Conservation (phyloP, 2,888 invertebrate species). For the Phalera bucephala region DNA sequence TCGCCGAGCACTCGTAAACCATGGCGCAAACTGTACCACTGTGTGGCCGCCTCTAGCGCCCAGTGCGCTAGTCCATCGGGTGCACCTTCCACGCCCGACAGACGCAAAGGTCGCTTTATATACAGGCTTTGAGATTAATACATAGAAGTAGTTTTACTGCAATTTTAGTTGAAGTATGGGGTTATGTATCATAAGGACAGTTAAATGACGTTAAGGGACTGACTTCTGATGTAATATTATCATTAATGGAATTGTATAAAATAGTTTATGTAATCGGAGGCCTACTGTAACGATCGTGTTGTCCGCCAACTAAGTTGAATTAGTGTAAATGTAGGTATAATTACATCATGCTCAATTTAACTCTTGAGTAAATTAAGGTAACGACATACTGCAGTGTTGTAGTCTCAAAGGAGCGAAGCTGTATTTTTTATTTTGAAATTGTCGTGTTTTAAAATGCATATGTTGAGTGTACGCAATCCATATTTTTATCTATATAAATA, state of each 20-base stretch:
- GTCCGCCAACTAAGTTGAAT: constrained; percentile 76
- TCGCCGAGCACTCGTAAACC: too few species aligned
- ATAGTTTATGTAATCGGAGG: constrained; percentile 67
- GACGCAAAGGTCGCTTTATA: constrained; percentile 18
- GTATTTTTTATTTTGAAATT: constrained; percentile 35
- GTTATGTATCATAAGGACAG: constrained; percentile 75
- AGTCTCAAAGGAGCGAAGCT: constrained; percentile 52
- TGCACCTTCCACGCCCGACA: constrained; percentile 8
- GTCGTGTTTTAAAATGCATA: constrained; percentile 18
- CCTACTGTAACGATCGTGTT: constrained; percentile 63
- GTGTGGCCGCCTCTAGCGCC: too few species aligned
- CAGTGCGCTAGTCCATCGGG: neutral
- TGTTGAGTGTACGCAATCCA: constrained; percentile 35
- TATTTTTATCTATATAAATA: constrained; percentile 15
- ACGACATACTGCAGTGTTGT: constrained; percentile 53
- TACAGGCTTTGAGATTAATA: constrained; percentile 71
- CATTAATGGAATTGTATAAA: constrained; percentile 76
- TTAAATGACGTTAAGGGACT: constrained; percentile 71
- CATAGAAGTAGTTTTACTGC: constrained; percentile 68
- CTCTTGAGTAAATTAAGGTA: constrained; percentile 70
- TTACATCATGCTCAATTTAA: constrained; percentile 76
- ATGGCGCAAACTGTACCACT: too few species aligned
- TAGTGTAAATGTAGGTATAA: constrained; percentile 74
- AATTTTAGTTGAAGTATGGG: constrained; percentile 71
- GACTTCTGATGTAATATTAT: constrained; percentile 77